phyloP scores from a whole-genome alignment of 1,140 invertebrate genomes.

The Neodiprion lecontei region DNA sequence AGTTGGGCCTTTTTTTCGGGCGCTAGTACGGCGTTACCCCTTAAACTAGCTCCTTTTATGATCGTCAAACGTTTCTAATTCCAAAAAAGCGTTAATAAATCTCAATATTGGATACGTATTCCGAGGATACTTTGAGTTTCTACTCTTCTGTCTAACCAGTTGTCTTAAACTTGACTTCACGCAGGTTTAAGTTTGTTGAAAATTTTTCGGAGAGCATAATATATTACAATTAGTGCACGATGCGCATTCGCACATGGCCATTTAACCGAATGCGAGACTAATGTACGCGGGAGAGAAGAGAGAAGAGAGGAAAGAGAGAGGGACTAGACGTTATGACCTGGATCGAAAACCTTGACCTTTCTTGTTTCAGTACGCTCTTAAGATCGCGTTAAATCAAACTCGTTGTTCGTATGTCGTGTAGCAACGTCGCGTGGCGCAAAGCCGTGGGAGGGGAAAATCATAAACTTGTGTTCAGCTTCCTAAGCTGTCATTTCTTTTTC shows the following conservation, averaged over 20 bases:
- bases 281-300: no score
- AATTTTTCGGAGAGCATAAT: no score
- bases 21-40: no score
- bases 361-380: neutral
- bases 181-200: no score
- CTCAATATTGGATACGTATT: neutral
- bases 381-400: constrained; percentile 3
- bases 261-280: no score
- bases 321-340: neutral
- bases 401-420: neutral
- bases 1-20: no score
- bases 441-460: neutral
- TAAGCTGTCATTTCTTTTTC: no score
- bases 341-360: constrained; percentile 5
- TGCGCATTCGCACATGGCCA: neutral
- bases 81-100: neutral
- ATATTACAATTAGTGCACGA: neutral
- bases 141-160: constrained; percentile 11
- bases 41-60: no score
- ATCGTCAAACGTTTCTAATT: no score
- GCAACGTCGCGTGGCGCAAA: neutral
- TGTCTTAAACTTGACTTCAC: no score
- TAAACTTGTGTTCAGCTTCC: neutral
- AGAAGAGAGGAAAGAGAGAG: no score
- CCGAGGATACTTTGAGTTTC: constrained; percentile 9